A percentile compares a stretch with the other conserved stretches of the same genome.
Conservation (phyloP, 2,888 invertebrate species). For the Drosophila rellima region DNA sequence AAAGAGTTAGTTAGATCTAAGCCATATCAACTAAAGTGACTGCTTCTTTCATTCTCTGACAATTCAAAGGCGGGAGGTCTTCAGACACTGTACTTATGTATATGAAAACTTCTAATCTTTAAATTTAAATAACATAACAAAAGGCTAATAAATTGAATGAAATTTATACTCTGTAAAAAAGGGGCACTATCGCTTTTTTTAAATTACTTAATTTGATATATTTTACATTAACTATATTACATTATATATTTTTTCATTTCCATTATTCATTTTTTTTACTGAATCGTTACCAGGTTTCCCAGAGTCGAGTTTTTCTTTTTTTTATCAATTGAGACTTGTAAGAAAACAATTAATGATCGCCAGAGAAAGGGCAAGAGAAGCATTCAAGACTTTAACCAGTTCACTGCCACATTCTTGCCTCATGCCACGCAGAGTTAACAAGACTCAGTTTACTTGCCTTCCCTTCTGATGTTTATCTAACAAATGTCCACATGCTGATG, state of each 20-base stretch:
- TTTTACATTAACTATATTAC: too few species aligned
- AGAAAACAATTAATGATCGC: slow-evolving; percentile 7
- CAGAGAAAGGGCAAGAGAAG: not conserved
- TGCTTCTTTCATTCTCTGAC: slow-evolving; percentile 2
- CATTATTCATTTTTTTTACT: too few species aligned
- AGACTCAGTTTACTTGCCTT: slow-evolving; percentile 43
- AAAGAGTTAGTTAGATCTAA: slow-evolving; percentile 29
- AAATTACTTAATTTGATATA: too few species aligned
- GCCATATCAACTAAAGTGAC: slow-evolving; percentile 33
- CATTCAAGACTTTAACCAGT: not conserved
- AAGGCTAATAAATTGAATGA: too few species aligned
- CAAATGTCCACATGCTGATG: slow-evolving; percentile 57
- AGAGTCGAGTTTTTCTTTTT: too few species aligned
- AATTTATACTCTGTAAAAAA: too few species aligned
- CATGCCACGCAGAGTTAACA: slow-evolving; percentile 30
- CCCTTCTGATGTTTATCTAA: slow-evolving; percentile 64
- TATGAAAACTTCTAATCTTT: too few species aligned
- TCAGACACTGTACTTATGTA: not conserved
- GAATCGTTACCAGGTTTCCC: too few species aligned
- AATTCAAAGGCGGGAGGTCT: not conserved
- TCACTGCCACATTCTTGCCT: slow-evolving; percentile 5
- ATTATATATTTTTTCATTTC: too few species aligned
- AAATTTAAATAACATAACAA: too few species aligned
- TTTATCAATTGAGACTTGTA: slow-evolving; percentile 8
- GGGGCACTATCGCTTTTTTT: too few species aligned